These are phyloP conservation scores for Labroides dimidiatus DNA, from an alignment of 2,797 vertebrate genomes.

Conservation along the genomic window DNA sequence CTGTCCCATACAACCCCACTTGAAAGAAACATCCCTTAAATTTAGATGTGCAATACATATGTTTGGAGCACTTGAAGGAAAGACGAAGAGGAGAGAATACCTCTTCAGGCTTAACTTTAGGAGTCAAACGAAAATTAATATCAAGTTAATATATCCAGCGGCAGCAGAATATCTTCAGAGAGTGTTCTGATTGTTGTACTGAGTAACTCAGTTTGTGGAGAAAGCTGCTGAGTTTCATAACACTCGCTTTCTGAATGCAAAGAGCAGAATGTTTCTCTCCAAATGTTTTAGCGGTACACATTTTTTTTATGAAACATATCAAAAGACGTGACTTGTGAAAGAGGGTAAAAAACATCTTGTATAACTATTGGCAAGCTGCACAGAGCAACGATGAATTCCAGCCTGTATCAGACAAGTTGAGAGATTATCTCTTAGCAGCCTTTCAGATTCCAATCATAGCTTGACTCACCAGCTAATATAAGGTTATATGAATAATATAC, in stretches of 20 bases:
- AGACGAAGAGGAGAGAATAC: neutral
- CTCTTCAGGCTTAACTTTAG: conserved; percentile 16
- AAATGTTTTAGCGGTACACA: too few species aligned
- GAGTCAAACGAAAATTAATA: neutral
- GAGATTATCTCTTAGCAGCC: neutral
- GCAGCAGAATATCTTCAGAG: neutral
- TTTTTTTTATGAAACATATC: neutral
- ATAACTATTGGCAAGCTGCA: neutral
- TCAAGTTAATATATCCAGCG: neutral
- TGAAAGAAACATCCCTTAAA: neutral
- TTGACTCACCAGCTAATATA: neutral
- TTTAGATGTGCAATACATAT: neutral
- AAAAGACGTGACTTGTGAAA: neutral
- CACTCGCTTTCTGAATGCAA: too few species aligned
- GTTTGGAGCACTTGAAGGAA: neutral
- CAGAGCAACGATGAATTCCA: neutral
- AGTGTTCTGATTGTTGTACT: neutral
- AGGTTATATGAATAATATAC: neutral
- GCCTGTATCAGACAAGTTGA: neutral
- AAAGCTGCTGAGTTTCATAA: neutral
- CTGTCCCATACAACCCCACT: neutral
- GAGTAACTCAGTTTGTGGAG: neutral
- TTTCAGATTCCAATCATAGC: neutral
- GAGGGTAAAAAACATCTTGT: neutral
- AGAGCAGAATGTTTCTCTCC: too few species aligned